Percentiles rank a stretch among this genome's conserved stretches.
phyloP scores from a whole-genome alignment of 2,113 vertebrate species.

The Xiphorhynchus elegans region DNA sequence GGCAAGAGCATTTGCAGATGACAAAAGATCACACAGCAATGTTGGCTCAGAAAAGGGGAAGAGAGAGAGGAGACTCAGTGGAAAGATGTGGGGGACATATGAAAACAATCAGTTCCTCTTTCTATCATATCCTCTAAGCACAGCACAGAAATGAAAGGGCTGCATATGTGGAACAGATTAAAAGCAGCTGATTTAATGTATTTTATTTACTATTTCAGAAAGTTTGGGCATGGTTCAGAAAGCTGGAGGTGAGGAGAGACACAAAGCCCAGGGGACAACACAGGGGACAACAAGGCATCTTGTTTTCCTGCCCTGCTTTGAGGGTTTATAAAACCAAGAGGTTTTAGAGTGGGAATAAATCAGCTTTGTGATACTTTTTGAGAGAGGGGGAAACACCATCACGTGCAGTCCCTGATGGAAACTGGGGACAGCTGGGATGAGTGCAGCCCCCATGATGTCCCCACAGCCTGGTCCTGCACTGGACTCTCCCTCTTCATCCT shows the following conservation, averaged over 20 bases:
- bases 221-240: not conserved
- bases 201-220: not conserved
- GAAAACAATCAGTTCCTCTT: constrained; percentile 23
- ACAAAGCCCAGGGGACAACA: not conserved
- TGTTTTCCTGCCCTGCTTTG: not conserved
- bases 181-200: not conserved
- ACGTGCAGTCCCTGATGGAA: not conserved
- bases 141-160: not conserved
- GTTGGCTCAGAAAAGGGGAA: constrained; percentile 19
- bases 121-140: not conserved
- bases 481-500: not conserved
- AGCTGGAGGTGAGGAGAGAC: not conserved
- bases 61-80: constrained; percentile 12
- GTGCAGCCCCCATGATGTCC: accelerated
- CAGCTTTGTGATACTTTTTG: not conserved
- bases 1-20: not conserved
- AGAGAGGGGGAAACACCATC: not conserved
- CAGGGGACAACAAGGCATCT: not conserved
- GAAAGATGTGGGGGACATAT: not conserved
- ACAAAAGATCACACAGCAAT: constrained; percentile 15
- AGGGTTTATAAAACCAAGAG: not conserved
- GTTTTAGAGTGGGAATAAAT: not conserved
- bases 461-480: not conserved
- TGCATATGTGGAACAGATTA: not conserved
- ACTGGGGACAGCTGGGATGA: not conserved